Percentiles rank a stretch among this genome's conserved stretches.
These are phyloP conservation scores for Tadarida brasiliensis DNA, from an alignment of 2,797 vertebrate species.

Conservation along the genomic window DNA sequence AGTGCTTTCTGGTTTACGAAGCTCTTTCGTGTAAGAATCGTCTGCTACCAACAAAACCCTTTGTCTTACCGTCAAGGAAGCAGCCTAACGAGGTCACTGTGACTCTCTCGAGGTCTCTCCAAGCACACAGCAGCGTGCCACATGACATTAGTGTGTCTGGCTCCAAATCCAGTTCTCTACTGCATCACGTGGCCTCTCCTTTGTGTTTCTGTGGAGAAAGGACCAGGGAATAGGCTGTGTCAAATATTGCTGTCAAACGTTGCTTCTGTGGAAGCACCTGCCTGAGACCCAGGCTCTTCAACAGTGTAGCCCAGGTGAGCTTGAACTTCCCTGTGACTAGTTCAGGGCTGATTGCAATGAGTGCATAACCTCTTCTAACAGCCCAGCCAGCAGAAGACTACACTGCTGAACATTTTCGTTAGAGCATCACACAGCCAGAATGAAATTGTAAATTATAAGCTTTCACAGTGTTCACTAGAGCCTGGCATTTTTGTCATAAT, in stretches of 20 bases:
- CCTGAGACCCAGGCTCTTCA: neutral
- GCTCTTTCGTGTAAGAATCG: neutral
- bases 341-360: neutral
- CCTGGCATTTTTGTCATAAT: conserved; percentile 67
- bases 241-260: neutral
- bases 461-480: conserved; percentile 25
- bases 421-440: conserved; percentile 30
- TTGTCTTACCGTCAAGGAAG: neutral
- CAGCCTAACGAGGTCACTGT: neutral
- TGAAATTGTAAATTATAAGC: conserved; percentile 63
- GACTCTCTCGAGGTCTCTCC: neutral
- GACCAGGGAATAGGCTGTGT: neutral
- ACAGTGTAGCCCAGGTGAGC: neutral
- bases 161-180: neutral
- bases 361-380: neutral
- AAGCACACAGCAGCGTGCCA: neutral
- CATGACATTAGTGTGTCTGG: too few relatives aligned
- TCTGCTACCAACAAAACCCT: neutral
- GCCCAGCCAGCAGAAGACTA: neutral
- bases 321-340: neutral
- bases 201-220: neutral
- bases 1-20: neutral
- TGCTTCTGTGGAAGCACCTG: neutral
- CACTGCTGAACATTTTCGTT: neutral
- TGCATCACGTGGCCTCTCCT: accelerated